Evolutionary conservation across 2,888 invertebrate genomes (phyloP).

Genomic region (Spodoptera picta): DNA sequence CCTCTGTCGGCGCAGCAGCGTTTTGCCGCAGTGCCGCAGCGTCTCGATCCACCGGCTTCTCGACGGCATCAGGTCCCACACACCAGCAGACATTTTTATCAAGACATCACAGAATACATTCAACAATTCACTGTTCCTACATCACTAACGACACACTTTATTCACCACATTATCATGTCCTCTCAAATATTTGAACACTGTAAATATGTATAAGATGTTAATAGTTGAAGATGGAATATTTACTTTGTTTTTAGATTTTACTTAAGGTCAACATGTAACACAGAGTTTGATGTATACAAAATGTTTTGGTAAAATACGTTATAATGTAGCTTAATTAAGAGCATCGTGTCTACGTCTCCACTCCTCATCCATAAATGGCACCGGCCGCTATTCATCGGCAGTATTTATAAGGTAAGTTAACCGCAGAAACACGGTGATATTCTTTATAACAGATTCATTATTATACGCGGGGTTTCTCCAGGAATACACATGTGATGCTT

Average conservation of each 20-base stretch:
- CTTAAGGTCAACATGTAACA: conserved; percentile 8
- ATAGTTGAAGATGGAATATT: neutral
- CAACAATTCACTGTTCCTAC: conserved; percentile 19
- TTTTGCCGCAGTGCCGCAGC: conserved; percentile 83
- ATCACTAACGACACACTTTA: conserved; percentile 32
- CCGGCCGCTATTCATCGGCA: conserved; percentile 24
- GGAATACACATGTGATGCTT: conserved; percentile 19
- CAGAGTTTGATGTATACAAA: too few relatives aligned
- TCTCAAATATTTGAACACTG: conserved; percentile 17
- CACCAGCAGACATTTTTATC: conserved; percentile 73
- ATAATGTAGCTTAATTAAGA: neutral
- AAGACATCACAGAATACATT: conserved; percentile 61
- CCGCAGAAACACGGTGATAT: conserved; percentile 29
- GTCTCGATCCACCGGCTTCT: conserved; percentile 84
- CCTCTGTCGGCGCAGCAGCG: conserved; percentile 82
- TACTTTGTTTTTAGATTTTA: conserved; percentile 20
- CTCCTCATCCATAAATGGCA: conserved; percentile 39
- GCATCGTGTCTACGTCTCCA: conserved; percentile 28
- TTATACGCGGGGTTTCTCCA: conserved; percentile 45
- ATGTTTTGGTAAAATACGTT: neutral
- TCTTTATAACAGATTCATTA: conserved; percentile 36
- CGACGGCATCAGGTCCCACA: conserved; percentile 83
- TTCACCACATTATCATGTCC: conserved; percentile 17
- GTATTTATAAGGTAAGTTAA: conserved; percentile 39
- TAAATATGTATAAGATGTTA: conserved; percentile 26